Percentiles rank a stretch among this genome's conserved stretches.
Conservation (phyloP, 2,113 vertebrate species). For the Gasterosteus nipponicus region DNA sequence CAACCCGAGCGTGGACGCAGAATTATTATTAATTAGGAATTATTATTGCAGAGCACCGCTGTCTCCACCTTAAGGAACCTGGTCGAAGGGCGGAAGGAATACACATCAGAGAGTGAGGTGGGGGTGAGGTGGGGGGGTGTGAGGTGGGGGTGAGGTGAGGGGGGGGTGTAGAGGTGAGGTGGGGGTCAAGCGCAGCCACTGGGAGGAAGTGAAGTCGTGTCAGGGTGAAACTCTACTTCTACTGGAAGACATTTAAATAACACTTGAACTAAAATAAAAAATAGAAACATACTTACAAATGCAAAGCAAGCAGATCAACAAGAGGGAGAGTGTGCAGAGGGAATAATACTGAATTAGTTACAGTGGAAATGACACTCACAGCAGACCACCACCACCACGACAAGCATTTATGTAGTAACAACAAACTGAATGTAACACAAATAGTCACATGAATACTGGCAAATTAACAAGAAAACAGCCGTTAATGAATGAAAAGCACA, state of each 20-base stretch:
- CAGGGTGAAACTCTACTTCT: conserved; percentile 62
- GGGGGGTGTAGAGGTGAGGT: background rate
- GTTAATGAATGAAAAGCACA: background rate
- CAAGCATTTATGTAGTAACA: background rate
- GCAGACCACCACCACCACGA: conserved; percentile 4
- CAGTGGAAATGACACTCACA: conserved; percentile 14
- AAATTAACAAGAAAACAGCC: background rate
- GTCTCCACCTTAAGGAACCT: background rate
- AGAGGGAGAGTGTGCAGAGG: conserved; percentile 72
- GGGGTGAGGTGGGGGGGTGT: no score
- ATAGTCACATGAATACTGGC: background rate
- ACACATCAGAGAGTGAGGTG: conserved; percentile 42
- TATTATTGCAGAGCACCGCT: background rate
- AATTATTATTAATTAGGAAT: background rate
- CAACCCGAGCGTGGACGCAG: background rate
- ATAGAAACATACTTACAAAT: conserved; percentile 80
- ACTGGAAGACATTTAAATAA: conserved; percentile 43
- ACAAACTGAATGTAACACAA: background rate
- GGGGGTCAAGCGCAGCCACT: conserved; percentile 52
- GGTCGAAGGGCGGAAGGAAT: conserved; percentile 30
- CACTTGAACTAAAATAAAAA: conserved; percentile 37
- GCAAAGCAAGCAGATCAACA: conserved; percentile 79
- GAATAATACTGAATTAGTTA: conserved; percentile 64
- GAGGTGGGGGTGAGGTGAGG: background rate
- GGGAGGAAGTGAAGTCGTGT: conserved; percentile 49